Evolutionary conservation across 2,797 vertebrate genomes (phyloP), one percentile per base, ranked within the genome.

Genomic region (Artibeus jamaicensis): DNA sequence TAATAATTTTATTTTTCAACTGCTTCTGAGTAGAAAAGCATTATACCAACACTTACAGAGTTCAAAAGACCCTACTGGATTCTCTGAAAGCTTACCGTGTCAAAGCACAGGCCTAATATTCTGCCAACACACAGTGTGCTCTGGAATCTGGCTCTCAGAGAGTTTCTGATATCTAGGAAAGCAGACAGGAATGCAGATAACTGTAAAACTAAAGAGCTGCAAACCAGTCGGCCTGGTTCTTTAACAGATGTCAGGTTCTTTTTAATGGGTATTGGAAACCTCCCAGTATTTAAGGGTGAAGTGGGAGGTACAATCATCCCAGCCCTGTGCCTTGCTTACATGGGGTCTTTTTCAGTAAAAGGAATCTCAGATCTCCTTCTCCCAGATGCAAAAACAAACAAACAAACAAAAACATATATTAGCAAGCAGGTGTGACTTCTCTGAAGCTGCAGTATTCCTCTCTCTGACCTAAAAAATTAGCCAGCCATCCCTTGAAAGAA

Each of bases 1-100:
- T n/a, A 78, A 53, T 15, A 42, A 34, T 70, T 42, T 78, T 67
- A 37, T 76, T 91, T 94, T 44, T 77, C 14, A 74, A 34, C 50
- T 90, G 11, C 92, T 92, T 89, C 74, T 91, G 42, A 79, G 1
- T 53, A 94, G 57, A 92, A 82, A 83, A 71, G 15, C 74, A 53
- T 55, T 71, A 48, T 29, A 46, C 19, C 26, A 78, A n/a, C 37
- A 65, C 29, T 82, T 78, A 89, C 1, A 65, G 55, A 73, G 34
- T 86, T 93, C 55, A 92, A 88, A 93, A 91, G 15, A 50, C 10
- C 21, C n/a, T 37, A 53, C 3, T 86, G 46, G 26, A 71, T 55
- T 74, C 68, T 92, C 57, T 93, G 29, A 44, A 89, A 39, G 34
- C 9, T 67, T 55, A 39, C 21, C 5, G 79, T 59, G n/a, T 39